phyloP scores from a whole-genome alignment of 2,797 vertebrate genomes.

The Pseudomugil gertrudae region DNA sequence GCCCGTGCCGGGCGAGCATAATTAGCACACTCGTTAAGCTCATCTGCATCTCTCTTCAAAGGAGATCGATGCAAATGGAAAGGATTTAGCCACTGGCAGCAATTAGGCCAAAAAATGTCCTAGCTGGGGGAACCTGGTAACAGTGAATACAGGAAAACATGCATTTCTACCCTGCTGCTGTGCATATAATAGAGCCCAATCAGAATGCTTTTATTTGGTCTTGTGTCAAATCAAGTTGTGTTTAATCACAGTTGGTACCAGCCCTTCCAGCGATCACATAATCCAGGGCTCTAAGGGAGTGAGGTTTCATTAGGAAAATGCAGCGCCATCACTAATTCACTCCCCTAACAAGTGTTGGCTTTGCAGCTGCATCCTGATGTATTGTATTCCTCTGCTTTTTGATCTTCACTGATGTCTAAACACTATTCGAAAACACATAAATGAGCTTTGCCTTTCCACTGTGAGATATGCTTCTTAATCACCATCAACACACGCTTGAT shows the following conservation, averaged over 20 bases:
- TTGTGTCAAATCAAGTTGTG: constrained; percentile 46
- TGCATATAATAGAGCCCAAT: constrained; percentile 24
- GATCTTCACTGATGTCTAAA: constrained; percentile 14
- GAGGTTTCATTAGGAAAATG: constrained; percentile 38
- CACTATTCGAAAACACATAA: background rate
- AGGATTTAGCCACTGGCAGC: constrained; percentile 77
- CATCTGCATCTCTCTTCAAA: constrained; percentile 85
- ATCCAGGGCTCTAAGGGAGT: constrained; percentile 25
- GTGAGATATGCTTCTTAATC: background rate
- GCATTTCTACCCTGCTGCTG: constrained; percentile 34
- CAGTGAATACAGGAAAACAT: constrained; percentile 41
- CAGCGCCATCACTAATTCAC: constrained; percentile 13
- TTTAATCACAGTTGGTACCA: constrained; percentile 25
- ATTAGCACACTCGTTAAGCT: constrained; percentile 83
- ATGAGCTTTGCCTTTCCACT: background rate
- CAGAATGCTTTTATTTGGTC: constrained; percentile 47
- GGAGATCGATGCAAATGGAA: constrained; percentile 83
- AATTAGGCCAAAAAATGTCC: constrained; percentile 73
- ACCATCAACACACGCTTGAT: background rate
- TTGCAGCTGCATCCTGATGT: background rate
- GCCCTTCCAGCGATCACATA: constrained; percentile 38
- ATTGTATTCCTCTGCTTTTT: background rate
- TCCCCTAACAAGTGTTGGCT: constrained; percentile 13
- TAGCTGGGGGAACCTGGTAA: constrained; percentile 53
- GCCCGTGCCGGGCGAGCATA: constrained; percentile 65